phyloP scores from a whole-genome alignment of 2,888 invertebrate genomes.

The Pristionchus maxplancki region DNA sequence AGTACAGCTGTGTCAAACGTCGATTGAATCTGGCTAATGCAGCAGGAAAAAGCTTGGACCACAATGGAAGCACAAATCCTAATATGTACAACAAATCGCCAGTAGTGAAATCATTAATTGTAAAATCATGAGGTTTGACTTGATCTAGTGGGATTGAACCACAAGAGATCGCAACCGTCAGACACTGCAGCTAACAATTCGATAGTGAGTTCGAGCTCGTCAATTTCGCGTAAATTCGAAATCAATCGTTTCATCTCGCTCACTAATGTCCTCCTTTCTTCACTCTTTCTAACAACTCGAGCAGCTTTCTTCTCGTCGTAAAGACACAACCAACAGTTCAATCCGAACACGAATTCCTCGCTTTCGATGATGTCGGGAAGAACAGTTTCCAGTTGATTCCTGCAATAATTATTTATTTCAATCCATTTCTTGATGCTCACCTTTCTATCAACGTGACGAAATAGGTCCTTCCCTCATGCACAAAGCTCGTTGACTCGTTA shows the following conservation, averaged over 20 bases:
- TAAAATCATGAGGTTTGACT: no score
- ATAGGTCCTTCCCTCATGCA: background rate
- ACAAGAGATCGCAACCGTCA: constrained; percentile 1
- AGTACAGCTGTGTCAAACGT: no score
- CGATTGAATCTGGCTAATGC: no score
- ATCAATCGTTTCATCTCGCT: background rate
- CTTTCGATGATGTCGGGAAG: background rate
- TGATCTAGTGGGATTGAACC: background rate
- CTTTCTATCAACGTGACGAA: background rate
- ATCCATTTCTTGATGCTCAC: background rate
- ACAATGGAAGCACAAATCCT: no score
- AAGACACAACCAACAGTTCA: background rate
- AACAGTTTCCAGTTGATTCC: no score
- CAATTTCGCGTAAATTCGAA: background rate
- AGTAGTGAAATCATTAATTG: no score
- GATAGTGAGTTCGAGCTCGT: background rate
- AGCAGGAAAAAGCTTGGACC: no score
- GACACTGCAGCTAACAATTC: background rate
- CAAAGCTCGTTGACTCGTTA: background rate
- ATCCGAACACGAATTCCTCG: constrained; percentile 5
- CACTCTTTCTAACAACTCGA: background rate
- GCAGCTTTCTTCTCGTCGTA: background rate
- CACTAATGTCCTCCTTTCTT: background rate
- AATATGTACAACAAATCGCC: no score
- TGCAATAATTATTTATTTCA: background rate